These are phyloP conservation scores for Macrosteles quadrilineatus DNA, from an alignment of 1,140 invertebrate genomes.

Conservation along the genomic window DNA sequence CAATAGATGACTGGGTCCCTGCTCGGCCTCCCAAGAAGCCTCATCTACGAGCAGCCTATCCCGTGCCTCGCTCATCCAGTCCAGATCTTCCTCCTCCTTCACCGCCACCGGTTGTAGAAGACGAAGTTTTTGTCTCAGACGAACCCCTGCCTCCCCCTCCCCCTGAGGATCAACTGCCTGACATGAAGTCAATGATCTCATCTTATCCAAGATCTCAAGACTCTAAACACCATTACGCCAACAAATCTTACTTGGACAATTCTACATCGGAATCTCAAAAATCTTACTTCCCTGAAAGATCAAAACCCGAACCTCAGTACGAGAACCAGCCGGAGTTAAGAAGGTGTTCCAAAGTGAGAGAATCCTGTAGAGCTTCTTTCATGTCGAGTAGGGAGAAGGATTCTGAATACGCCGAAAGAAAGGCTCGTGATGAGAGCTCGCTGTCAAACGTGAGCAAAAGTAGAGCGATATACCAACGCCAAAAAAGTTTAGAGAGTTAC, in stretches of 20 bases:
- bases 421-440: not conserved
- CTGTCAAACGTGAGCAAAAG: conserved; percentile 25
- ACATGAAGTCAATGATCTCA: conserved; percentile 14
- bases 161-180: conserved; percentile 49
- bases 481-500: conserved; percentile 27
- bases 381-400: conserved; percentile 3
- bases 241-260: not conserved
- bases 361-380: conserved; percentile 19
- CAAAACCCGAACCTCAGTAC: conserved; percentile 16
- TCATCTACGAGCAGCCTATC: conserved; percentile 57
- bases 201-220: conserved; percentile 43
- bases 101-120: conserved; percentile 41
- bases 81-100: conserved; percentile 47
- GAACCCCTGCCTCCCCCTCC: conserved; percentile 75
- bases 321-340: conserved; percentile 11
- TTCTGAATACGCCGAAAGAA: conserved; percentile 2
- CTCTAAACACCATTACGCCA: conserved; percentile 3
- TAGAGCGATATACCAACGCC: conserved; percentile 26
- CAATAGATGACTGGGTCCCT: conserved; percentile 69
- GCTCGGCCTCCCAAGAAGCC: conserved; percentile 75
- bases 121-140: conserved; percentile 50
- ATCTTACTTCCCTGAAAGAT: not conserved
- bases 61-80: conserved; percentile 24
- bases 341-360: conserved; percentile 4
- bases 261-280: not conserved